Base-by-base conservation (phyloP, 2,888 invertebrate species). In the Scotopteryx bipunctaria region DNA sequence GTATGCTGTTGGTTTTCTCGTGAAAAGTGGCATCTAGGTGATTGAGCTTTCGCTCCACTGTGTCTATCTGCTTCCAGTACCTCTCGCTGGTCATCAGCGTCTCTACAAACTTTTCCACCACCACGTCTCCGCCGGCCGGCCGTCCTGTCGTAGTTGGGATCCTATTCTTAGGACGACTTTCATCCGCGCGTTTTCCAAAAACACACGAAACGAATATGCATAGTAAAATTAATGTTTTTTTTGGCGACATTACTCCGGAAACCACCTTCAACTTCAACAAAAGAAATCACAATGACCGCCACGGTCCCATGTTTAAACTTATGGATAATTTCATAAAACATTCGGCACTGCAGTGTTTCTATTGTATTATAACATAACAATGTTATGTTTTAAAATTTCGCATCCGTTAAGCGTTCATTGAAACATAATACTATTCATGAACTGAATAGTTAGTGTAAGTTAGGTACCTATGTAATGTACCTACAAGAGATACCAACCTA, bases 41-140 rank as follows among this genome's bases (percentile, higher is more conserved):
- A 19, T 66, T 73, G 2, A 88, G 32, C 57, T 82, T 86, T 8
- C 64, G 67, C 43, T 86, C 82, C 6, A 88, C 76, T 0, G 66
- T 63, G 57, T 86, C 84, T 19, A 88, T 76, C 74, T 81, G 73
- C 56, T 81, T 82, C 25, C 86, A 65, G 57, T 86, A 86, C 55
- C 68, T 77, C 49, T 87, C 86, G 45, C 82, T 84, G 0, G 81
- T 64, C 69, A 87, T 74, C 8, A 89, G 64, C 0, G 81, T 84
- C 41, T 87, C 83, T 0, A 86, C 78, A 57, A 88, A 86, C 40
- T 83, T 85, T 49, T 87, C 87, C 0, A 85, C 78, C 0, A 83
- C 75, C 1, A 64, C 63, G 27, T 83, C 85, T 1, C 73, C 71
- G 36, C 69, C 70, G 0, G 55, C 55, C 4, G 59, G 53, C 2